Conservation (phyloP, 1,140 invertebrate species). For the Paraescarpia echinospica region DNA sequence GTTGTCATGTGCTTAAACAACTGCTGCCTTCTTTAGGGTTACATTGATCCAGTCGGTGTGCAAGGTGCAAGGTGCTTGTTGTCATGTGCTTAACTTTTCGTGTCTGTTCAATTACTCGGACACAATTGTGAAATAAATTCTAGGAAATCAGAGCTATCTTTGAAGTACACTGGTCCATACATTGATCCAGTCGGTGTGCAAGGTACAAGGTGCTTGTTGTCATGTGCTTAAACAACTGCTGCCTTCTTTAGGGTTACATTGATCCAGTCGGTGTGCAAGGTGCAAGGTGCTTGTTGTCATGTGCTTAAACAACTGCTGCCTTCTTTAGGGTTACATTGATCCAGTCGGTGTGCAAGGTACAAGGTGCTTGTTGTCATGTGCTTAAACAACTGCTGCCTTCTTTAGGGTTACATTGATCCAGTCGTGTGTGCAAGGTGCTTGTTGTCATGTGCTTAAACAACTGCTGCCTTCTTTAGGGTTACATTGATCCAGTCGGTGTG, state of each 20-base stretch:
- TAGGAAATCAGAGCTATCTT: not conserved
- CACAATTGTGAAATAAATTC: not conserved
- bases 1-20: not conserved
- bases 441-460: not conserved
- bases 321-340: too few species aligned
- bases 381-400: too few species aligned
- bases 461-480: too few species aligned
- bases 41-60: not conserved
- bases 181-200: not conserved
- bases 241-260: too few species aligned
- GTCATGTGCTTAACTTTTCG: not conserved
- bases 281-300: not conserved
- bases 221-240: not conserved
- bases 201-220: not conserved
- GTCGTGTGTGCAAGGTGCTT: not conserved
- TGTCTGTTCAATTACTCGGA: not conserved
- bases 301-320: too few species aligned
- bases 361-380: not conserved
- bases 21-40: too few species aligned
- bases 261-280: not conserved
- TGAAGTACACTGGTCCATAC: not conserved
- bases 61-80: not conserved
- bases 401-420: not conserved
- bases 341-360: not conserved
- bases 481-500: not conserved